phyloP scores from a whole-genome alignment of 2,888 invertebrate species.

The Panzeria rudis region DNA sequence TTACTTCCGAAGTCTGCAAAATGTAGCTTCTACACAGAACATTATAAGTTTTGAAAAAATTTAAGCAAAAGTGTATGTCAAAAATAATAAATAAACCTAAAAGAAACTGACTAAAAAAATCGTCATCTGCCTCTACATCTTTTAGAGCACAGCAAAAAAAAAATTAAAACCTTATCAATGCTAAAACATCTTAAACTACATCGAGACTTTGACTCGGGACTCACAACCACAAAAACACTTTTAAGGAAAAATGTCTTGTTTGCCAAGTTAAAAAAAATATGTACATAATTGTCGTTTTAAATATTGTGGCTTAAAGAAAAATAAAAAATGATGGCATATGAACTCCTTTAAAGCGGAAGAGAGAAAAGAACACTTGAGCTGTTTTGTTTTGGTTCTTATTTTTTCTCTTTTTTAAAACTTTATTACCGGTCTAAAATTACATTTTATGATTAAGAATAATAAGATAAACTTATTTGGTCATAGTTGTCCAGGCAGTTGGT shows the following conservation, averaged over 20 bases:
- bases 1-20: neutral
- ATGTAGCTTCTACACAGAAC: constrained; percentile 14
- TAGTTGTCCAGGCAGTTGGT: constrained; percentile 27
- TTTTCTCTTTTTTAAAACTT: constrained; percentile 56
- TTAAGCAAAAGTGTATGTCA: constrained; percentile 52
- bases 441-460: constrained; percentile 56
- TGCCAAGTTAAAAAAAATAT: constrained; percentile 17
- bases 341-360: constrained; percentile 18
- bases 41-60: constrained; percentile 36
- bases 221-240: neutral
- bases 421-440: constrained; percentile 73
- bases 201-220: constrained; percentile 20
- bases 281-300: constrained; percentile 10
- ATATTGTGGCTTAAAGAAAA: constrained; percentile 27
- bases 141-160: neutral
- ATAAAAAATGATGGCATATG: constrained; percentile 23
- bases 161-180: constrained; percentile 46
- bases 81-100: constrained; percentile 24
- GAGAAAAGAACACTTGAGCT: constrained; percentile 32
- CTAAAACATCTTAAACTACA: constrained; percentile 51
- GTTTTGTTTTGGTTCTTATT: constrained; percentile 56
- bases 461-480: constrained; percentile 68
- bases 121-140: constrained; percentile 60
- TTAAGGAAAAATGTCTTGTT: constrained; percentile 8
- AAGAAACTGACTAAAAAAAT: constrained; percentile 22